A percentile compares a stretch with the other conserved stretches of the same genome.
Evolutionary conservation across 2,797 vertebrate species (phyloP).

Genomic region (Lutjanus argentimaculatus): DNA sequence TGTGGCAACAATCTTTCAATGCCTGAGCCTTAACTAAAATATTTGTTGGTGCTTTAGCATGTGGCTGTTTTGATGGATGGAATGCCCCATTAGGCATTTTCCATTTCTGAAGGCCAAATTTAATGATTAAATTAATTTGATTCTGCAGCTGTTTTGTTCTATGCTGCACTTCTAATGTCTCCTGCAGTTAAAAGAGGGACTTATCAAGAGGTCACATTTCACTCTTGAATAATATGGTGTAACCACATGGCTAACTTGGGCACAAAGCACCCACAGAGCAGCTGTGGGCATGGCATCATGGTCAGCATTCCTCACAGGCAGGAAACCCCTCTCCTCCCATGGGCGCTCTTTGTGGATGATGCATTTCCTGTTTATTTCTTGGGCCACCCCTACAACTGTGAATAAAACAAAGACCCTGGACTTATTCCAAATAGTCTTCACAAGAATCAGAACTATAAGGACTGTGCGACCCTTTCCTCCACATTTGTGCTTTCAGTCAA

Average conservation of each 20-base stretch:
- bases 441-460: conserved; percentile 25
- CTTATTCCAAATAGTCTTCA: conserved; percentile 31
- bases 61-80: conserved; percentile 37
- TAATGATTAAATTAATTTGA: not conserved
- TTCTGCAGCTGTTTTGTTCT: conserved; percentile 6
- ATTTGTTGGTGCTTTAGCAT: conserved; percentile 17
- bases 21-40: conserved; percentile 43
- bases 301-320: conserved; percentile 64
- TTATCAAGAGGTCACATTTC: not conserved
- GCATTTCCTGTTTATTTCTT: conserved; percentile 78
- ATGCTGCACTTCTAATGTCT: not conserved
- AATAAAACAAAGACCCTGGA: conserved; percentile 45
- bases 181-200: not conserved
- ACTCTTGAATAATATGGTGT: not conserved
- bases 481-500: conserved; percentile 13
- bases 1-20: conserved; percentile 34
- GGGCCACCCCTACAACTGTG: conserved; percentile 54
- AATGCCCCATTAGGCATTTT: conserved; percentile 60
- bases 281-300: conserved; percentile 45
- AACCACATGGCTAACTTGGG: conserved; percentile 4
- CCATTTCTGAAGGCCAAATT: conserved; percentile 53
- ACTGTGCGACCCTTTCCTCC: conserved; percentile 16
- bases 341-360: conserved; percentile 64
- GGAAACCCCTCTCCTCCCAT: conserved; percentile 67
- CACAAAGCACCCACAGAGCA: conserved; percentile 13